A percentile compares a stretch with the other conserved stretches of the same genome.
Evolutionary conservation across 2,113 vertebrate genomes (phyloP).

Genomic region (Actenoides hombroni): DNA sequence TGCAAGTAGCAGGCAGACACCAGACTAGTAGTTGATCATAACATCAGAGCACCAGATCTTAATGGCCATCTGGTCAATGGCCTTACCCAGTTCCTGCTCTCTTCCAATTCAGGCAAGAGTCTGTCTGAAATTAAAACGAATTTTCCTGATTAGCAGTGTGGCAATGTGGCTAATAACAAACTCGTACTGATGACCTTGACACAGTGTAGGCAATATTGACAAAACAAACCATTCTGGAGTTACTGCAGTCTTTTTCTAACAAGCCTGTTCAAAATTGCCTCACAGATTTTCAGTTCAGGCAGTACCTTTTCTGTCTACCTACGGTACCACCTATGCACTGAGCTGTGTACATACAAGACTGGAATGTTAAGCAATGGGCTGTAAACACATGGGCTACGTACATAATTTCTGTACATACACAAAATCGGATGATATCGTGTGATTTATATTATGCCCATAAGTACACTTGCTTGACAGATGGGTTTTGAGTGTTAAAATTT

Average conservation of each 20-base stretch:
- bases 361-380: not conserved
- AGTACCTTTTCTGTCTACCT: constrained; percentile 3
- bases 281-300: constrained; percentile 21
- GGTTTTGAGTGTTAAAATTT: not conserved
- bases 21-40: not conserved
- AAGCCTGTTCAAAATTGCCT: not conserved
- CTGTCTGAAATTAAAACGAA: constrained; percentile 16
- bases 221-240: constrained; percentile 50
- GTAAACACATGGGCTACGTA: not conserved
- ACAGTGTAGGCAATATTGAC: constrained; percentile 51
- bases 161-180: not conserved
- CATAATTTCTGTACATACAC: not conserved
- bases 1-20: not conserved
- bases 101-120: not conserved
- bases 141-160: not conserved
- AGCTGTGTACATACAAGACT: not conserved
- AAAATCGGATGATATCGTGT: not conserved
- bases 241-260: not conserved
- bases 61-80: not conserved
- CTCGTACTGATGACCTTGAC: constrained; percentile 2
- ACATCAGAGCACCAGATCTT: not conserved
- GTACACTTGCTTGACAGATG: not conserved
- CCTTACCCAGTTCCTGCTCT: not conserved
- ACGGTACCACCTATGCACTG: not conserved
- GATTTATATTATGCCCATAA: not conserved